A percentile compares a stretch with the other conserved stretches of the same genome.
Conservation (phyloP, 2,888 invertebrate species). For the Punctoribates punctum region DNA sequence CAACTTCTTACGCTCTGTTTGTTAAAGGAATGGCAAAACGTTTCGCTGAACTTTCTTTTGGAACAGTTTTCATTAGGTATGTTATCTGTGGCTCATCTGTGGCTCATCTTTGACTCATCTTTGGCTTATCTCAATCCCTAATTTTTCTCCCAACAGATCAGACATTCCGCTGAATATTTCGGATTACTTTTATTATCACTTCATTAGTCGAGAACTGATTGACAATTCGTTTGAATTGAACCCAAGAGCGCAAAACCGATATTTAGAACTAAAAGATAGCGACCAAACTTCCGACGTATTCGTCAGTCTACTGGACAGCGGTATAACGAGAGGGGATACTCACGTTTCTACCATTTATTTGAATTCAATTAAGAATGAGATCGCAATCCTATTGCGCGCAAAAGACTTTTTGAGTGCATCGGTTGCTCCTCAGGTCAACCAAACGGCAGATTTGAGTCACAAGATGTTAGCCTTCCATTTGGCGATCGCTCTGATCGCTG, state of each 20-base stretch:
- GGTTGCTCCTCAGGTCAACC: not conserved
- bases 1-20: constrained; percentile 47
- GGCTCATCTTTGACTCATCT: too few species aligned
- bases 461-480: constrained; percentile 46
- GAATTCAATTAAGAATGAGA: constrained; percentile 47
- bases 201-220: constrained; percentile 47
- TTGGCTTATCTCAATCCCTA: not conserved
- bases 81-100: too few species aligned
- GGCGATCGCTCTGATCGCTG: constrained; percentile 46
- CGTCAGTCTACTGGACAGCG: constrained; percentile 35
- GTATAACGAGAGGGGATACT: constrained; percentile 43
- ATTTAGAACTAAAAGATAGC: constrained; percentile 46
- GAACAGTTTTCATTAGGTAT: constrained; percentile 45
- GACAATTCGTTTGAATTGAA: constrained; percentile 48
- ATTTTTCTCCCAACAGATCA: constrained; percentile 32
- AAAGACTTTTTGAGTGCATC: constrained; percentile 47
- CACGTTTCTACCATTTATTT: constrained; percentile 45
- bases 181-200: constrained; percentile 46
- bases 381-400: constrained; percentile 46
- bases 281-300: constrained; percentile 4
- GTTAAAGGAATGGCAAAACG: constrained; percentile 48
- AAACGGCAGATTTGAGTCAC: constrained; percentile 1
- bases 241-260: constrained; percentile 45
- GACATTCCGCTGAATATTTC: constrained; percentile 46
- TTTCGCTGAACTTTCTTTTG: constrained; percentile 47